These are phyloP conservation scores for Pocillopora damicornis DNA, from an alignment of 64 coral and sea anemone species.

Conservation along the genomic window DNA sequence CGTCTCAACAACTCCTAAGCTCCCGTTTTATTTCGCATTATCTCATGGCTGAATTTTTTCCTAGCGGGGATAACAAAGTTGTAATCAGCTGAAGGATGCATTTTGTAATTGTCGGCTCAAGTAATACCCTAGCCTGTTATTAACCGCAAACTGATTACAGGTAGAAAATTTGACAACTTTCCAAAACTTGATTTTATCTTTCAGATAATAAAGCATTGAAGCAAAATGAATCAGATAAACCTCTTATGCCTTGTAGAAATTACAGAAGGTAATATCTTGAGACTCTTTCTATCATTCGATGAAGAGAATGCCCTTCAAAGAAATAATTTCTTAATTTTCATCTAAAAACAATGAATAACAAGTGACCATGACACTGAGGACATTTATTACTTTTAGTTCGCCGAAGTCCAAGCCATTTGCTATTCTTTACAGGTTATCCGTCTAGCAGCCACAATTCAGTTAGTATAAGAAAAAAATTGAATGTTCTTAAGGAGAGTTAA, in stretches of 20 bases:
- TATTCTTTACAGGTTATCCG: neutral
- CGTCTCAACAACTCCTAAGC: neutral
- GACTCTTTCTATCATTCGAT: too few relatives aligned
- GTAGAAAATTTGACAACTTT: conserved; percentile 19
- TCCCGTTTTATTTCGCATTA: neutral
- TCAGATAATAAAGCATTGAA: neutral
- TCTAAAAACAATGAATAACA: too few relatives aligned
- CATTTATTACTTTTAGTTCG: neutral
- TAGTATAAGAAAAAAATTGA: conserved; percentile 8
- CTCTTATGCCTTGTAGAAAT: neutral
- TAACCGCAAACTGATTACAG: conserved; percentile 24
- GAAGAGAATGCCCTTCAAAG: too few relatives aligned
- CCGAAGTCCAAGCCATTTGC: neutral
- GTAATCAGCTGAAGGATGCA: neutral
- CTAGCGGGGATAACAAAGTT: neutral
- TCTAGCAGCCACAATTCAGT: neutral
- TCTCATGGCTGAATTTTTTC: neutral
- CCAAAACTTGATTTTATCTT: neutral
- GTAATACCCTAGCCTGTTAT: neutral
- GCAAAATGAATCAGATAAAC: neutral
- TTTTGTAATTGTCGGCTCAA: neutral
- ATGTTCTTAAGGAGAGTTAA: conserved; percentile 5
- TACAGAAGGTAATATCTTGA: too few relatives aligned
- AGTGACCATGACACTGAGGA: neutral
- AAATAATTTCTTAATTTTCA: too few relatives aligned